Evolutionary conservation across 2,113 vertebrate genomes (phyloP).

Genomic region (Vireo altiloquus): DNA sequence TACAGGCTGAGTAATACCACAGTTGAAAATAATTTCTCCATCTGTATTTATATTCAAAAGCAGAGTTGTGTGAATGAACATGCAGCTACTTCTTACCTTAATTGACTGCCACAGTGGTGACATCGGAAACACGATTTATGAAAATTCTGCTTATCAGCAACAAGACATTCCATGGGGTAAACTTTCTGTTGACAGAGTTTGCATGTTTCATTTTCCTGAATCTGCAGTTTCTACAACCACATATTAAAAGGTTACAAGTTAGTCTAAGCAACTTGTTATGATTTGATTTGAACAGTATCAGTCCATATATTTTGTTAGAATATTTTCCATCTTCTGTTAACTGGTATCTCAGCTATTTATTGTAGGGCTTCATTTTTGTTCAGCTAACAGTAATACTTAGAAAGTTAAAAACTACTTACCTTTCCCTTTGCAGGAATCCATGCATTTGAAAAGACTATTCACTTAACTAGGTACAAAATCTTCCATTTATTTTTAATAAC

Average conservation of each 20-base stretch:
- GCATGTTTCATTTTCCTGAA: constrained; percentile 89
- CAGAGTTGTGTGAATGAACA: background rate
- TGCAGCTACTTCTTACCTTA: constrained; percentile 81
- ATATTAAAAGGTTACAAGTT: background rate
- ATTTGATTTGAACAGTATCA: background rate
- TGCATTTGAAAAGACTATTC: background rate
- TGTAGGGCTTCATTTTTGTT: background rate
- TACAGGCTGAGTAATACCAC: background rate
- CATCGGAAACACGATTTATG: constrained; percentile 98
- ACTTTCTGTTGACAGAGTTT: constrained; percentile 88
- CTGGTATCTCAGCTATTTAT: background rate
- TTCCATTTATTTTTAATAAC: background rate
- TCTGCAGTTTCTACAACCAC: constrained; percentile 79
- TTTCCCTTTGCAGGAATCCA: background rate
- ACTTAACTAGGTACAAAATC: background rate
- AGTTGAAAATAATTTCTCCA: background rate
- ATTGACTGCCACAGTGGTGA: constrained; percentile 87
- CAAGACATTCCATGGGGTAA: constrained; percentile 93
- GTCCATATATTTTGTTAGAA: background rate
- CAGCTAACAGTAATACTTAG: background rate
- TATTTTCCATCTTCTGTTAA: background rate
- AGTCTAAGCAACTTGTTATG: background rate
- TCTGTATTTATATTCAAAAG: background rate
- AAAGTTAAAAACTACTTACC: background rate
- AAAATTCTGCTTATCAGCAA: constrained; percentile 92